Percentiles rank a stretch among this genome's conserved stretches.
These are phyloP conservation scores for Cheilosia grossa DNA, from an alignment of 2,888 invertebrate species.

Conservation along the genomic window DNA sequence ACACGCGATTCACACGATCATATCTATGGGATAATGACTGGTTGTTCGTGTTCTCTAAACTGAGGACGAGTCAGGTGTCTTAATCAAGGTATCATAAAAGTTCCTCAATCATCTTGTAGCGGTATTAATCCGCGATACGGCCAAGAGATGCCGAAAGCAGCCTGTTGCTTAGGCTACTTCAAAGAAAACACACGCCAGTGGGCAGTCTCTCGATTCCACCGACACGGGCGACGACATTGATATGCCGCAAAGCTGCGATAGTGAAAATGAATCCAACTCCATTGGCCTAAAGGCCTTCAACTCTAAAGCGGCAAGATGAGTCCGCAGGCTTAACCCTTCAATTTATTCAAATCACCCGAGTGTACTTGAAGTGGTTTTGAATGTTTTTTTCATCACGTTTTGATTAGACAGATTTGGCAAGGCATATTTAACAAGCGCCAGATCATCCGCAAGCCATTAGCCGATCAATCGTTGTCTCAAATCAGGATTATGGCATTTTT, in stretches of 20 bases:
- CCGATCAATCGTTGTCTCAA: conserved; percentile 18
- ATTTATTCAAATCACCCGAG: conserved; percentile 41
- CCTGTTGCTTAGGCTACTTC: not conserved
- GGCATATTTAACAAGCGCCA: not conserved
- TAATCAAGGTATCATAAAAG: not conserved
- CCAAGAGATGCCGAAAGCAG: not conserved
- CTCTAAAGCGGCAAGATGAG: conserved; percentile 5
- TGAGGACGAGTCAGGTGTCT: conserved; percentile 9
- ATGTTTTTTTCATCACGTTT: conserved; percentile 2
- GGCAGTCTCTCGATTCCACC: not conserved
- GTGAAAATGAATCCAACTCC: conserved; percentile 26
- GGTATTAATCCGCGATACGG: not conserved
- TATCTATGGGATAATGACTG: conserved; percentile 9
- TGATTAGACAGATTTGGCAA: conserved; percentile 10
- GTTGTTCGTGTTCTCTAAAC: conserved; percentile 1
- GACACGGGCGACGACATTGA: conserved; percentile 19
- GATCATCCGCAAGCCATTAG: conserved; percentile 21
- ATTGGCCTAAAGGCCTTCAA: conserved; percentile 47
- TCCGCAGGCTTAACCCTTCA: conserved; percentile 16
- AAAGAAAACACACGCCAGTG: conserved; percentile 8
- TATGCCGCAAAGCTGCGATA: not conserved
- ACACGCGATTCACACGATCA: conserved; percentile 1
- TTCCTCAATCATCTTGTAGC: conserved; percentile 6
- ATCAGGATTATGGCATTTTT: conserved; percentile 50
- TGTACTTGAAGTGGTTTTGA: conserved; percentile 41